These are phyloP conservation scores for Pristiophorus japonicus DNA, from an alignment of 2,113 vertebrate species.

Conservation along the genomic window DNA sequence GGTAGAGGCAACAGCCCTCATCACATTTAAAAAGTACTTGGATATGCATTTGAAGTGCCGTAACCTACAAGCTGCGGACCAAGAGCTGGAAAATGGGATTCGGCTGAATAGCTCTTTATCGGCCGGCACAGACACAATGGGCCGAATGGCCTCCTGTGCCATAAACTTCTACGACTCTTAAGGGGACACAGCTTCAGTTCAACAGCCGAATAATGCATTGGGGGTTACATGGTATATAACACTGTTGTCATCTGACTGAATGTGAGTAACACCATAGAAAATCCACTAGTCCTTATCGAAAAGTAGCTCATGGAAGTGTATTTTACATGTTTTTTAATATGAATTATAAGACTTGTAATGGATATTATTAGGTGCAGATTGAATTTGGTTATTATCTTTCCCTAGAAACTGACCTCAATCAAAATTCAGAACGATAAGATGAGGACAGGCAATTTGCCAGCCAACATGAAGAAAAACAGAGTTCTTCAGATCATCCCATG, in stretches of 20 bases:
- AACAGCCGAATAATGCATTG: neutral
- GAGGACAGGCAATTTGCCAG: constrained; percentile 91
- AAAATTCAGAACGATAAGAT: constrained; percentile 99
- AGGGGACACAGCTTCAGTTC: neutral
- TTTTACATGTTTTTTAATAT: constrained; percentile 12
- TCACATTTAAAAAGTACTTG: no score
- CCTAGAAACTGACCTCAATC: constrained; percentile 91
- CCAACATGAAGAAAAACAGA: constrained; percentile 99
- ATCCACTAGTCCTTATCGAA: neutral
- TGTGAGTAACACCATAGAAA: neutral
- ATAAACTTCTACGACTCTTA: no score
- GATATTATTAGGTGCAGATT: neutral
- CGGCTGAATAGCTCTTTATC: no score
- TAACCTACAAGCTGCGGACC: no score
- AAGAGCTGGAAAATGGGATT: no score
- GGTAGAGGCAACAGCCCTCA: no score
- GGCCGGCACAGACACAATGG: no score
- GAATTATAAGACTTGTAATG: neutral
- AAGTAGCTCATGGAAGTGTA: neutral
- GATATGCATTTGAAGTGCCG: no score
- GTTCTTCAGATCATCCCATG: constrained; percentile 99
- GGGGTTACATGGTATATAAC: neutral
- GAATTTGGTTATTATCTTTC: constrained; percentile 22
- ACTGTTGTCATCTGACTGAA: neutral
- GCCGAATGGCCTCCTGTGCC: no score